phyloP scores from a whole-genome alignment of 2,888 invertebrate species.

The Sinopyrophorus schimmeli region DNA sequence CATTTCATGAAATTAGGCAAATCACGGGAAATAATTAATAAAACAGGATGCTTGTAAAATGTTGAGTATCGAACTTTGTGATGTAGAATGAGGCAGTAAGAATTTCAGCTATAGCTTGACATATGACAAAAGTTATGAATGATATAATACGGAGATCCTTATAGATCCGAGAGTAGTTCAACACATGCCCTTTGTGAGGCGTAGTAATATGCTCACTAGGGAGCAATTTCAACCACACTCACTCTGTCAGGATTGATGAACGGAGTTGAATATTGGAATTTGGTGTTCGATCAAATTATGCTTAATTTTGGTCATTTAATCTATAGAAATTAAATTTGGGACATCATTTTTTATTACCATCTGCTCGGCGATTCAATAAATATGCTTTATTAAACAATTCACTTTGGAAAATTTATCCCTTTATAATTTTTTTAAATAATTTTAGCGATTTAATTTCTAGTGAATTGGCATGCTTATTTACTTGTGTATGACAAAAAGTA shows the following conservation, averaged over 20 bases:
- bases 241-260: constrained; percentile 39
- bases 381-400: too few species aligned
- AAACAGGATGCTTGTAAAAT: too few species aligned
- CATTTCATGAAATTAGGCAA: too few species aligned
- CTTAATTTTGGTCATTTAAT: constrained; percentile 42
- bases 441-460: too few species aligned
- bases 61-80: too few species aligned
- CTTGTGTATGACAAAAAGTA: too few species aligned
- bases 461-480: too few species aligned
- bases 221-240: constrained; percentile 34
- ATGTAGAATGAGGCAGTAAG: too few species aligned
- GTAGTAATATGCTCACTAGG: constrained; percentile 18
- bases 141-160: constrained; percentile 15
- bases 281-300: constrained; percentile 42
- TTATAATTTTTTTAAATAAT: too few species aligned
- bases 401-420: too few species aligned
- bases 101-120: background rate
- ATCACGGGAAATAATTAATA: too few species aligned
- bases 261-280: constrained; percentile 39
- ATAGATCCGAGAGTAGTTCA: constrained; percentile 6
- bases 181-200: constrained; percentile 13
- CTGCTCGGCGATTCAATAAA: constrained; percentile 5
- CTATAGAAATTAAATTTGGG: constrained; percentile 38
- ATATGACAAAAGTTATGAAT: constrained; percentile 5
- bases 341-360: constrained; percentile 12